A percentile compares a stretch with the other conserved stretches of the same genome.
These are phyloP conservation scores for Hyles euphorbiae DNA, from an alignment of 1,140 invertebrate species.

Conservation along the genomic window DNA sequence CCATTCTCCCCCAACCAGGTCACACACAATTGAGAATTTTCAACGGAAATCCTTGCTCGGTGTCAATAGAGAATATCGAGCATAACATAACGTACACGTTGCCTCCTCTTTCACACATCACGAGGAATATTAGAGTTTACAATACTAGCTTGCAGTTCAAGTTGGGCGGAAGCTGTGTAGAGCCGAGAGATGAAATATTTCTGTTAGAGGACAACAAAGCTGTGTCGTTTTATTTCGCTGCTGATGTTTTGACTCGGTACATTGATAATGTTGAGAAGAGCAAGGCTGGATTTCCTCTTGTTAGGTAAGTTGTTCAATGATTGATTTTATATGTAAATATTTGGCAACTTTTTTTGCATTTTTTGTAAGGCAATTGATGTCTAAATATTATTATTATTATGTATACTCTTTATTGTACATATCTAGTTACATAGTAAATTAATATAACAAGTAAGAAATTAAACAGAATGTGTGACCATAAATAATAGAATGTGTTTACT, in stretches of 20 bases:
- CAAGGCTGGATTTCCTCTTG: slow-evolving; percentile 53
- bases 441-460: too few relatives aligned
- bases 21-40: slow-evolving; percentile 82
- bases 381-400: too few relatives aligned
- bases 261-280: slow-evolving; percentile 57
- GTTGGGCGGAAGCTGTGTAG: slow-evolving; percentile 39
- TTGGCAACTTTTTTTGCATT: too few relatives aligned
- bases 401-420: too few relatives aligned
- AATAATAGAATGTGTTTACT: too few relatives aligned
- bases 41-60: slow-evolving; percentile 76
- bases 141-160: slow-evolving; percentile 30
- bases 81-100: slow-evolving; percentile 41
- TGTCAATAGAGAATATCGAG: slow-evolving; percentile 36
- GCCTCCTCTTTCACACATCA: slow-evolving; percentile 36
- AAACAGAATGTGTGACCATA: too few relatives aligned
- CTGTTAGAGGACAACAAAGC: slow-evolving; percentile 43
- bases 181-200: slow-evolving; percentile 29
- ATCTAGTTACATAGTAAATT: too few relatives aligned
- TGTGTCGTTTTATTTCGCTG: slow-evolving; percentile 42
- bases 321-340: neutral
- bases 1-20: slow-evolving; percentile 76
- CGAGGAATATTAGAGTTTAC: slow-evolving; percentile 33
- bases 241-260: slow-evolving; percentile 33
- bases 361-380: too few relatives aligned
- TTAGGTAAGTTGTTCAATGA: slow-evolving; percentile 36